phyloP scores from a whole-genome alignment of 2,797 vertebrate species.

The Iguana delicatissima region DNA sequence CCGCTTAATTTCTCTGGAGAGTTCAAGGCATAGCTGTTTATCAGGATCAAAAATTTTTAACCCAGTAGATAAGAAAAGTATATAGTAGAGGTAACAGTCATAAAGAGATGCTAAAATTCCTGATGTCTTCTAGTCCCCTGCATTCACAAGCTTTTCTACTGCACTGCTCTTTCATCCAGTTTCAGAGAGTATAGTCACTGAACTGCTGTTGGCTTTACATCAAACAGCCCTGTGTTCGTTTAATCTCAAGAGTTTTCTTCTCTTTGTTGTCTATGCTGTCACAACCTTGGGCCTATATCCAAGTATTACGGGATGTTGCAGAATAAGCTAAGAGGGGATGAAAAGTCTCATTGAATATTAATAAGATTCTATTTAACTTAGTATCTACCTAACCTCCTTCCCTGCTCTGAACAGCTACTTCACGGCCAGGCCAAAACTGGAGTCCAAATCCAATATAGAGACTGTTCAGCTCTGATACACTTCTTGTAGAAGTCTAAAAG shows the following conservation, averaged over 20 bases:
- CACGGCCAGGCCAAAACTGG: background rate
- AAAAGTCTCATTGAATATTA: conserved; percentile 12
- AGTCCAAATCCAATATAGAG: background rate
- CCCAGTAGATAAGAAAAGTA: accelerated
- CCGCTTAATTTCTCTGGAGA: background rate
- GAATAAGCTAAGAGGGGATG: background rate
- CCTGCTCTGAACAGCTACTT: background rate
- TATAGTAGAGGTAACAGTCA: background rate
- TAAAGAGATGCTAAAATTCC: background rate
- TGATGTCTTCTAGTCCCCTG: background rate
- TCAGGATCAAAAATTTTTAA: background rate
- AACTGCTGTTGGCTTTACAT: conserved; percentile 1
- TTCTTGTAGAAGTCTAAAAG: background rate
- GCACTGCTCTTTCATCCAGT: background rate
- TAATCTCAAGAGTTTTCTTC: conserved; percentile 9
- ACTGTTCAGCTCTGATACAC: accelerated
- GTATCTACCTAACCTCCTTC: conserved; percentile 6
- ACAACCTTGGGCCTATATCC: conserved; percentile 19
- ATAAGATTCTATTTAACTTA: conserved; percentile 33
- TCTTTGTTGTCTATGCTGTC: conserved; percentile 8
- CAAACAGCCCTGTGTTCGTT: conserved; percentile 6
- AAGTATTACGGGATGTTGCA: background rate
- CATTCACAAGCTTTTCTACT: background rate
- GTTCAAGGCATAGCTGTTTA: background rate
- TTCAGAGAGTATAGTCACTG: background rate